A percentile compares a stretch with the other conserved stretches of the same genome.
These are phyloP conservation scores for Tachysurus fulvidraco DNA, from an alignment of 2,113 vertebrate species.

Conservation along the genomic window DNA sequence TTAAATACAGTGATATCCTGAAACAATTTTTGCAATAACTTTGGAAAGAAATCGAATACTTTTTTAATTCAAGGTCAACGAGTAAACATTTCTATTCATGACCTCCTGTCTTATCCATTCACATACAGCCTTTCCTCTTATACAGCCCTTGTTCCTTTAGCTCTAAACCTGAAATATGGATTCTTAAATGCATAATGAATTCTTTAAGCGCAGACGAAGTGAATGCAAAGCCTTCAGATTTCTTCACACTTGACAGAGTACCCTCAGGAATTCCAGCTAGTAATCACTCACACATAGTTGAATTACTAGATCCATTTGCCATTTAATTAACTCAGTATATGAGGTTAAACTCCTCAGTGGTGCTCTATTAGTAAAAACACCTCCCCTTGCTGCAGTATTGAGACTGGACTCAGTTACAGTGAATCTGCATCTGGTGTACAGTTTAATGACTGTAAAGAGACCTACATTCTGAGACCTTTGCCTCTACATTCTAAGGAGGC, in stretches of 20 bases:
- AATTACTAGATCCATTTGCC: slow-evolving; percentile 33
- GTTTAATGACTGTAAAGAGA: not conserved
- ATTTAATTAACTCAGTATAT: slow-evolving; percentile 30
- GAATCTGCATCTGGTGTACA: not conserved
- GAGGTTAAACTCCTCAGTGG: not conserved
- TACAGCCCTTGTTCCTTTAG: not conserved
- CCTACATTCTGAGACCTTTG: too few species aligned
- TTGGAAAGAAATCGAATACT: not conserved
- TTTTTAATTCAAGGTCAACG: not conserved
- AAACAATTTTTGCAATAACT: not conserved
- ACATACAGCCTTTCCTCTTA: not conserved
- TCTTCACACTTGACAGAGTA: not conserved
- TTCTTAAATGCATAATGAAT: not conserved
- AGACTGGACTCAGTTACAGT: not conserved
- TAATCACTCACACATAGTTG: slow-evolving; percentile 9
- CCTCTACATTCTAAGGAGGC: too few species aligned
- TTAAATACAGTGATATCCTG: not conserved
- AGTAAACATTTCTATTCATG: not conserved
- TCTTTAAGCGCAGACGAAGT: not conserved
- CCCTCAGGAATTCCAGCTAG: not conserved
- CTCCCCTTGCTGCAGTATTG: not conserved
- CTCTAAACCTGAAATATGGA: not conserved
- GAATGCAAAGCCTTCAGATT: not conserved
- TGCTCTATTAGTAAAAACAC: not conserved
- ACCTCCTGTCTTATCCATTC: not conserved